phyloP scores from a whole-genome alignment of 2,113 vertebrate species.

The Todiramphus chloris region DNA sequence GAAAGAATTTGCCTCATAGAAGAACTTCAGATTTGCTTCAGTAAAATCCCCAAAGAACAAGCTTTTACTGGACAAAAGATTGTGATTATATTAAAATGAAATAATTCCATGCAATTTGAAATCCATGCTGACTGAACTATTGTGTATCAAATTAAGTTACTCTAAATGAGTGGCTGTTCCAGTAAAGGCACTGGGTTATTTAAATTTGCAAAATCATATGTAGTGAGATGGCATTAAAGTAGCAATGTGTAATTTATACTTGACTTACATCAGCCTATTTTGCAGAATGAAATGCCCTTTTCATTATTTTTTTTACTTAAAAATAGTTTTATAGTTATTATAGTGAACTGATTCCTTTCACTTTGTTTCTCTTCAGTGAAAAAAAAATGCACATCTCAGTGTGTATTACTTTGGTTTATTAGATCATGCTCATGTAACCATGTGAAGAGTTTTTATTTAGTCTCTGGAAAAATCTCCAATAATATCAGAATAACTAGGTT shows the following conservation, averaged over 20 bases:
- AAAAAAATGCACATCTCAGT: not conserved
- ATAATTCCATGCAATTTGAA: constrained; percentile 44
- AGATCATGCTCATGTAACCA: not conserved
- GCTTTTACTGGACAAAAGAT: constrained; percentile 46
- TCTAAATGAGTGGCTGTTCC: constrained; percentile 34
- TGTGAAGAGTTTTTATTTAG: not conserved
- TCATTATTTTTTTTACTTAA: not conserved
- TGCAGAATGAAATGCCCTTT: not conserved
- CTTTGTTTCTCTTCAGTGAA: not conserved
- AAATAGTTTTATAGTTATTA: not conserved
- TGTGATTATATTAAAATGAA: constrained; percentile 57
- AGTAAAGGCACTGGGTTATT: constrained; percentile 31
- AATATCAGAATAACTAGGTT: not conserved
- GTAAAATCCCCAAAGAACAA: constrained; percentile 32
- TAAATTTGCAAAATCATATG: constrained; percentile 18
- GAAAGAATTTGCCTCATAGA: constrained; percentile 8
- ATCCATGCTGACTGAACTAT: constrained; percentile 15
- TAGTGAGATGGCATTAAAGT: constrained; percentile 31
- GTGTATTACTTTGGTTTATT: not conserved
- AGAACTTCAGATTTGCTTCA: constrained; percentile 42
- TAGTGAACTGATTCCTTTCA: not conserved
- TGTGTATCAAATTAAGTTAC: constrained; percentile 43
- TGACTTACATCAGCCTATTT: constrained; percentile 36
- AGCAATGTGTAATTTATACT: constrained; percentile 27
- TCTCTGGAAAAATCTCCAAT: not conserved